Percentiles rank a stretch among this genome's conserved stretches.
Evolutionary conservation across 2,888 invertebrate genomes (phyloP).

Genomic region (Hetaerina titia): DNA sequence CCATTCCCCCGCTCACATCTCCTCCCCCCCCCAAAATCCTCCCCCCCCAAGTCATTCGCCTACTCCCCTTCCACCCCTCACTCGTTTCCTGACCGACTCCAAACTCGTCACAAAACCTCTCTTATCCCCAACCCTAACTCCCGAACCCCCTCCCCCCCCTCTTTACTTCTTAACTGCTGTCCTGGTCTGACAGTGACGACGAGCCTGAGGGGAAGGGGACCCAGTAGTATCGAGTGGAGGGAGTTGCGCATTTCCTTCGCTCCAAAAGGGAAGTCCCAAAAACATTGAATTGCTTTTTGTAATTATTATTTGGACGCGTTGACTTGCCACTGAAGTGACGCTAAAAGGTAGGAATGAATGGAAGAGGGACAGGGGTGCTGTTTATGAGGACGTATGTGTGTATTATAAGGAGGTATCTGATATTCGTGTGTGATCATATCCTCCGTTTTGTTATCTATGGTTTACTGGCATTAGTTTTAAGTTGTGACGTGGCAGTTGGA

Average conservation of each 20-base stretch:
- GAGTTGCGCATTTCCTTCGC: neutral
- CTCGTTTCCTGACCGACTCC: neutral
- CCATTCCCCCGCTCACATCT: neutral
- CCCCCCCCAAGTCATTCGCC: neutral
- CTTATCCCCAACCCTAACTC: neutral
- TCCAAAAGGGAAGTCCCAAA: neutral
- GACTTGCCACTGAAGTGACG: neutral
- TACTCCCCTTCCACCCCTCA: neutral
- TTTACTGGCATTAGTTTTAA: neutral
- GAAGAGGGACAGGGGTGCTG: neutral
- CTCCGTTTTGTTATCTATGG: neutral
- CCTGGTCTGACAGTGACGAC: neutral
- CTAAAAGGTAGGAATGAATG: neutral
- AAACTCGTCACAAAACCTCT: neutral
- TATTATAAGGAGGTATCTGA: neutral
- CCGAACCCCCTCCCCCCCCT: neutral
- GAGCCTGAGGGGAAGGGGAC: neutral
- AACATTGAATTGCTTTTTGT: constrained; percentile 13
- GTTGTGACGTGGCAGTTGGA: neutral
- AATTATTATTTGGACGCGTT: constrained; percentile 4
- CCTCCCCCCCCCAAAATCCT: neutral
- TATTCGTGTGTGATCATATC: neutral
- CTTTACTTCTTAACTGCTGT: neutral
- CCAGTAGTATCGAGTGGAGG: neutral
- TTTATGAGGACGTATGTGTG: neutral